Base-by-base conservation (phyloP, 1,140 invertebrate genomes). In the Lasaia peninsularis region DNA sequence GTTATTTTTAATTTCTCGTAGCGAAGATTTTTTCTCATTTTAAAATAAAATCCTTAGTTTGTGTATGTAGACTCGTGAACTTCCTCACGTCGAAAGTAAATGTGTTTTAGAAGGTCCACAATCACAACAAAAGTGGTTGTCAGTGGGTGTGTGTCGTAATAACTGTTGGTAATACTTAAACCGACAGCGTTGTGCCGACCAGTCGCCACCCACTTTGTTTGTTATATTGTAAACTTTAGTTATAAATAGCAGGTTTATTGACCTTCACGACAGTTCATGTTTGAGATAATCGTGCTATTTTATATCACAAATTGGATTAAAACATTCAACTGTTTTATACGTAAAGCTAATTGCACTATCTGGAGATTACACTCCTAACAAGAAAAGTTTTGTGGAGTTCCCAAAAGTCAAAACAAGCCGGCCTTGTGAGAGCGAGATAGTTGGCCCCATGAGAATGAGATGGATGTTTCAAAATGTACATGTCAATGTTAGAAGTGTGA, bases 161-260 rank as follows among this genome's bases (percentile, higher is more conserved):
- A 48, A 20, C 10, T 18, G 18, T 14, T 18, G 10, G 40, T 48
- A 48, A 48, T 21, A 21, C 40, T 18, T 11, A 20, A 18, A 20
- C 40, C 14, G 18, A 44, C 16, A 11, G 40, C 40, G 40, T 44
- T 44, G 40, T 44, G 40, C 40, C 18, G 40, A 11, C 40, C 40
- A 48, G 16, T 18, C 40, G 11, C 40, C 40, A 48, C 40, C 40
- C 40, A 48, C 40, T 21, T 48, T 48, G 40, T 48, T 48, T 21
- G 40, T 48, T 48, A 48, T 48, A 48, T 21, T 14, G 40, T 20
- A 44, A 44, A 44, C 40, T 20, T 28, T 6, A 28, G 40, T 20
- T 44, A 44, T 44, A 44, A 44, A 44, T 44, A 20, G 18, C 18
- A 11, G 14, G 40, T 18, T 18, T 18, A 40, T 40, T 40, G n/a